phyloP scores from a whole-genome alignment of 1,140 invertebrate genomes.

The Micrasema longulum region DNA sequence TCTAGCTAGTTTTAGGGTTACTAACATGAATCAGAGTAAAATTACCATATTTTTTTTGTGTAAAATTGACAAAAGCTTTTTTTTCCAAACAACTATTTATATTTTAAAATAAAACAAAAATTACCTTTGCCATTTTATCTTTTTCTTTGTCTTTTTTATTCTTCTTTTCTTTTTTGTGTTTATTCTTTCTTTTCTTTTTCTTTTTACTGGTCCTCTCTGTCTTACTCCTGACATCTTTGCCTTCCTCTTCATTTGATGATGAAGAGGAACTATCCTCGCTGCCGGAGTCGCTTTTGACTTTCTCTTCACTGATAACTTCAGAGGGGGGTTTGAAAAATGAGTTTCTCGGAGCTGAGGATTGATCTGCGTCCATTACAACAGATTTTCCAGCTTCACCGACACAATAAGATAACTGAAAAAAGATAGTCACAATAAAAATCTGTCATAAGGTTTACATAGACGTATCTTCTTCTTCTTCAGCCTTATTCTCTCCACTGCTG shows the following conservation, averaged over 20 bases:
- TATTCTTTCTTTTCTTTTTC: constrained; percentile 77
- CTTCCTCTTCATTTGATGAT: constrained; percentile 61
- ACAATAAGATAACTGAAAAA: constrained; percentile 80
- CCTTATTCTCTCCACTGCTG: too few relatives aligned
- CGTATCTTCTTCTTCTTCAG: too few relatives aligned
- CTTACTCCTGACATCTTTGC: constrained; percentile 68
- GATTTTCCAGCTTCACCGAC: constrained; percentile 84
- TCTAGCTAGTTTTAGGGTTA: too few relatives aligned
- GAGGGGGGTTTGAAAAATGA: constrained; percentile 43
- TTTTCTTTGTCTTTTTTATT: constrained; percentile 68
- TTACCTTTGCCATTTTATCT: constrained; percentile 58
- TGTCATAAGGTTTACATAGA: too few relatives aligned
- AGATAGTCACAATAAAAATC: too few relatives aligned
- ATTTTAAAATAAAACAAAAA: too few relatives aligned
- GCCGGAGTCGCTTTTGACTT: constrained; percentile 58
- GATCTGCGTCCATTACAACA: constrained; percentile 58
- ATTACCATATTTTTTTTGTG: too few relatives aligned
- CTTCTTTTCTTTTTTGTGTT: constrained; percentile 70
- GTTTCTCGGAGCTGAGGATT: constrained; percentile 9
- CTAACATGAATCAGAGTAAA: too few relatives aligned
- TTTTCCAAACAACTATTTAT: too few relatives aligned
- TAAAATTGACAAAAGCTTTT: too few relatives aligned
- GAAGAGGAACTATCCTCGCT: constrained; percentile 51
- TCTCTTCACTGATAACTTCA: constrained; percentile 15
- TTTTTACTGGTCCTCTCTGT: constrained; percentile 72